Percentiles rank a stretch among this genome's conserved stretches.
Evolutionary conservation across 1,140 invertebrate species (phyloP).

Genomic region (Dendroctonus valens): DNA sequence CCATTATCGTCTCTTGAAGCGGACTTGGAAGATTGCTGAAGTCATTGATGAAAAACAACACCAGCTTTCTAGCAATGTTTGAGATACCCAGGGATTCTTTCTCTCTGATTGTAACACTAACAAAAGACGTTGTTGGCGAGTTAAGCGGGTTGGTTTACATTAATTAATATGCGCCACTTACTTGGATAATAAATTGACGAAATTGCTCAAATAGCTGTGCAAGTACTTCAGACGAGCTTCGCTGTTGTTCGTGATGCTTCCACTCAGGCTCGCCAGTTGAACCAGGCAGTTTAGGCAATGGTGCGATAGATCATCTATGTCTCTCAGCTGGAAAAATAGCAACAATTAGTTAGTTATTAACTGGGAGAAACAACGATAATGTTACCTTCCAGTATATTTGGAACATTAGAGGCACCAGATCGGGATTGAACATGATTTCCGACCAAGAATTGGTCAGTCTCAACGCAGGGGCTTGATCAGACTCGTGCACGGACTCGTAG

Average conservation of each 20-base stretch:
- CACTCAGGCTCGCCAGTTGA: conserved; percentile 77
- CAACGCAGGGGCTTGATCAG: conserved; percentile 64
- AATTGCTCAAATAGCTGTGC: conserved; percentile 66
- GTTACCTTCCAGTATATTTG: conserved; percentile 77
- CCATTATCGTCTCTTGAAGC: conserved; percentile 53
- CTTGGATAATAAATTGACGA: conserved; percentile 64
- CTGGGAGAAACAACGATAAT: background rate
- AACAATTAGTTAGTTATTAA: background rate
- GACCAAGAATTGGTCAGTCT: conserved; percentile 66
- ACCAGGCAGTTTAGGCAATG: conserved; percentile 77
- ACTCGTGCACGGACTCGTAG: conserved; percentile 69
- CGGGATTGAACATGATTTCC: conserved; percentile 72
- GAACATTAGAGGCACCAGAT: conserved; percentile 75
- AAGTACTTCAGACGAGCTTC: conserved; percentile 68
- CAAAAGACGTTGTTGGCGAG: conserved; percentile 31
- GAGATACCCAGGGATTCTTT: conserved; percentile 66
- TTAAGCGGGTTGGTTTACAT: too few relatives aligned
- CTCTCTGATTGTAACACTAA: conserved; percentile 60
- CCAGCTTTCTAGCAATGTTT: conserved; percentile 63
- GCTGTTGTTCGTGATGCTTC: conserved; percentile 60
- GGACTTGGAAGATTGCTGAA: conserved; percentile 52
- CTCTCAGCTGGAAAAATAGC: conserved; percentile 49
- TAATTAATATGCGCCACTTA: conserved; percentile 25
- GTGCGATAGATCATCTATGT: conserved; percentile 70
- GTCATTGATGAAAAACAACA: conserved; percentile 63